Evolutionary conservation across 2,888 invertebrate genomes (phyloP).

Genomic region (Pyrrhosoma nymphula): DNA sequence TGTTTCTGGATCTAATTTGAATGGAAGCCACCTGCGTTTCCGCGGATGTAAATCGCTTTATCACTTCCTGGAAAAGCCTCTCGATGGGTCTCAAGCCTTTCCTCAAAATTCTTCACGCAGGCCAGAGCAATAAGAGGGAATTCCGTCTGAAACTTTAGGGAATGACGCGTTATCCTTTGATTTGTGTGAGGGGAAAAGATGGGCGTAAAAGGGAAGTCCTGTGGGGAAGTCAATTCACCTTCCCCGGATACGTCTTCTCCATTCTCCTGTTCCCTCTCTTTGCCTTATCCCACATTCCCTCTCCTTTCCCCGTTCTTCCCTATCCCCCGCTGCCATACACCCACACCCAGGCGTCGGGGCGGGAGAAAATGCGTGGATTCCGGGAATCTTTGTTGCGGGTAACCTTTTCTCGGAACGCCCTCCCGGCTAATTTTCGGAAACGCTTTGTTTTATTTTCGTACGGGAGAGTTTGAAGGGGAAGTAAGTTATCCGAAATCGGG

Average conservation of each 20-base stretch:
- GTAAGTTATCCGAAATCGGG: background rate
- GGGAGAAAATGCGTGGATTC: background rate
- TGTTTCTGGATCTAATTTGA: background rate
- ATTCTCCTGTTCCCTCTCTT: background rate
- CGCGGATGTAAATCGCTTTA: background rate
- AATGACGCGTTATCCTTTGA: background rate
- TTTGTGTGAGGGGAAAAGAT: background rate
- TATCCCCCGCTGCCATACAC: background rate
- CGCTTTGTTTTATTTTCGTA: background rate
- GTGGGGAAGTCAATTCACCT: background rate
- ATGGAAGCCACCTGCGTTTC: background rate
- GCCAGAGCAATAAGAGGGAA: background rate
- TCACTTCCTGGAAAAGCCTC: background rate
- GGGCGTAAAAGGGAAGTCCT: background rate
- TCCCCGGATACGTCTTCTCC: too few relatives aligned
- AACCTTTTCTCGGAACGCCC: background rate
- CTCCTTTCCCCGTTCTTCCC: background rate
- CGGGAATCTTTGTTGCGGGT: background rate
- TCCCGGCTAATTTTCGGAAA: background rate
- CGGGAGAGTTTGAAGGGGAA: background rate
- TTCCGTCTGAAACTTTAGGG: background rate
- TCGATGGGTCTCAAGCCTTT: background rate
- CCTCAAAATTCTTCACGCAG: background rate
- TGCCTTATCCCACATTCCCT: background rate
- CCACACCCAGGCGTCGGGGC: background rate